Percentiles rank a stretch among this genome's conserved stretches.
These are phyloP conservation scores for Rhynchonycteris naso DNA, from an alignment of 2,797 vertebrate genomes.

Conservation along the genomic window DNA sequence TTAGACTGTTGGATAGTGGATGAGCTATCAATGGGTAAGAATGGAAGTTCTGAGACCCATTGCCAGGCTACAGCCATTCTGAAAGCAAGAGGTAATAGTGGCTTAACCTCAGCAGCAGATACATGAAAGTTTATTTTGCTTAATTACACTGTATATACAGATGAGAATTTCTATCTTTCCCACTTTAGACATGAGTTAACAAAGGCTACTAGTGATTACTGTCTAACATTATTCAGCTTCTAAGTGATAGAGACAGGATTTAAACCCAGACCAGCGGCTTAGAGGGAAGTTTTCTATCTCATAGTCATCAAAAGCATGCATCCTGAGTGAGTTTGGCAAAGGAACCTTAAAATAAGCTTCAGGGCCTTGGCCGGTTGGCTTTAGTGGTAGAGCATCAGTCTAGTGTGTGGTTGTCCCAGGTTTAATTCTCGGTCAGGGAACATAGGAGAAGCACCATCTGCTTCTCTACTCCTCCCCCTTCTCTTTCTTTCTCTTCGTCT, in stretches of 20 bases:
- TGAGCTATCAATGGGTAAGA: not conserved
- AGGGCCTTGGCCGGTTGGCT: not conserved
- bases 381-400: no score
- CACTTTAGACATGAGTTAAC: not conserved
- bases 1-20: not conserved
- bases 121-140: not conserved
- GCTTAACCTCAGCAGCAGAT: not conserved
- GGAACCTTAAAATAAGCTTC: not conserved
- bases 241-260: not conserved
- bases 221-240: not conserved
- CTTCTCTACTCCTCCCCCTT: no score
- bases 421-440: no score
- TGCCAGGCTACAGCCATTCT: not conserved
- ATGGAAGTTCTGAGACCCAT: not conserved
- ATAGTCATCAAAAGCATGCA: rapidly evolving
- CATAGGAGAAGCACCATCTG: no score
- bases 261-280: not conserved
- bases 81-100: not conserved
- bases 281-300: not conserved
- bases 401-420: no score
- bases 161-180: not conserved
- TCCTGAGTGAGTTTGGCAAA: not conserved
- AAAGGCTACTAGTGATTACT: not conserved
- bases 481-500: no score
- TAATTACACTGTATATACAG: not conserved